Conservation (phyloP, 2,888 invertebrate genomes). For the Phyto melanocephala region DNA sequence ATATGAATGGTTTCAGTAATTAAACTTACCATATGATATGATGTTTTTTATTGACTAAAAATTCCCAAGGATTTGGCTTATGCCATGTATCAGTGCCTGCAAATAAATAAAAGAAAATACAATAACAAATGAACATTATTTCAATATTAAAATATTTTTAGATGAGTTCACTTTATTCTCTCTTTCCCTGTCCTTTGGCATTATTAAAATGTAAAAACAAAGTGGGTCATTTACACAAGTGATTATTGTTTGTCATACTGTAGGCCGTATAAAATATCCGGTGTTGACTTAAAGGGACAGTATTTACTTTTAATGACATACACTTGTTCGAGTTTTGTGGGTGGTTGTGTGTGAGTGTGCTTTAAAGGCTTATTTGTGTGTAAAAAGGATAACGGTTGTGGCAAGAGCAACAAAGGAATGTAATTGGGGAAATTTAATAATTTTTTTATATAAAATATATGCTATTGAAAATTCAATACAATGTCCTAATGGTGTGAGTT, state of each 20-base stretch:
- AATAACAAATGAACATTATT: conserved; percentile 17
- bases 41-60: conserved; percentile 88
- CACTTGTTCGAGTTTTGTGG: background rate
- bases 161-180: background rate
- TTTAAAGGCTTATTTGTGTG: background rate
- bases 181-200: background rate
- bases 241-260: background rate
- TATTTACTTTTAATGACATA: conserved; percentile 30
- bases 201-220: conserved; percentile 17
- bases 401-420: conserved; percentile 10
- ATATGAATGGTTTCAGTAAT: background rate
- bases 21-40: conserved; percentile 86
- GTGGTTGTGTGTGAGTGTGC: background rate
- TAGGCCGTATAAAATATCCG: background rate
- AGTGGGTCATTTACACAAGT: conserved; percentile 32
- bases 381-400: conserved; percentile 20
- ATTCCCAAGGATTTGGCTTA: conserved; percentile 91
- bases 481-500: background rate
- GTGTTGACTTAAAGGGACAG: conserved; percentile 27
- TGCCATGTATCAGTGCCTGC: conserved; percentile 78
- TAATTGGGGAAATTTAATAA: conserved; percentile 25
- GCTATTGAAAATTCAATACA: background rate
- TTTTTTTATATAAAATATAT: background rate
- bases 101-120: conserved; percentile 48
- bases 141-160: conserved; percentile 32